Percentiles rank a stretch among this genome's conserved stretches.
These are phyloP conservation scores for Panthera tigris DNA, from an alignment of 2,113 vertebrate genomes.

Conservation along the genomic window DNA sequence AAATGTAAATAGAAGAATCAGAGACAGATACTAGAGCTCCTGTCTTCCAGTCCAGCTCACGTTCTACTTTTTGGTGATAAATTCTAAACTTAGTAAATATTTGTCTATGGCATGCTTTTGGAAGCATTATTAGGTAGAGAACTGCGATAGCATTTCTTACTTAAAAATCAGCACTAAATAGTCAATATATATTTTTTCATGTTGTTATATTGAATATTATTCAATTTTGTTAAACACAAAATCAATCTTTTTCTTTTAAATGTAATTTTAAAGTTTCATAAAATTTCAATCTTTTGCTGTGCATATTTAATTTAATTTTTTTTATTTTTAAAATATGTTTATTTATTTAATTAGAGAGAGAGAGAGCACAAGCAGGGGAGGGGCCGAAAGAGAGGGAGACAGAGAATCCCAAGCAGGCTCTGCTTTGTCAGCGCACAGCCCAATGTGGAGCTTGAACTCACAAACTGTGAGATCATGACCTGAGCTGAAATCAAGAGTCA, in stretches of 20 bases:
- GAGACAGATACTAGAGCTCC: not conserved
- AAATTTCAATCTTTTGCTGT: not conserved
- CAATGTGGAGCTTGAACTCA: no score
- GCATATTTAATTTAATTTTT: slow-evolving; percentile 13
- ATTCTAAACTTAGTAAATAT: not conserved
- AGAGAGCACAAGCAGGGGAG: no score
- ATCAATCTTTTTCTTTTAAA: not conserved
- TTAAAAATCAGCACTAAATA: slow-evolving; percentile 9
- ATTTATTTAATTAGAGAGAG: no score
- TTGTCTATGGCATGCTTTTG: not conserved
- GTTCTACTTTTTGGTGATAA: not conserved
- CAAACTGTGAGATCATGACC: no score
- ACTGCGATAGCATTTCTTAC: not conserved
- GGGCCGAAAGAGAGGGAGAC: no score
- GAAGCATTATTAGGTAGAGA: not conserved
- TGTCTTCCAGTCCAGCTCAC: not conserved
- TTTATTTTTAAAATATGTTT: no score
- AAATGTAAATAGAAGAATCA: not conserved
- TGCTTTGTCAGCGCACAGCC: no score
- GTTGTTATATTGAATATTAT: not conserved
- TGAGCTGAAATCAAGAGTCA: no score
- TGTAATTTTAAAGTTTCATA: not conserved
- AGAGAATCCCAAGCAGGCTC: no score
- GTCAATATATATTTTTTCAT: not conserved
- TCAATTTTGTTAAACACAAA: not conserved